Conservation (phyloP, 2,888 invertebrate species). For the Cenopis cana region DNA sequence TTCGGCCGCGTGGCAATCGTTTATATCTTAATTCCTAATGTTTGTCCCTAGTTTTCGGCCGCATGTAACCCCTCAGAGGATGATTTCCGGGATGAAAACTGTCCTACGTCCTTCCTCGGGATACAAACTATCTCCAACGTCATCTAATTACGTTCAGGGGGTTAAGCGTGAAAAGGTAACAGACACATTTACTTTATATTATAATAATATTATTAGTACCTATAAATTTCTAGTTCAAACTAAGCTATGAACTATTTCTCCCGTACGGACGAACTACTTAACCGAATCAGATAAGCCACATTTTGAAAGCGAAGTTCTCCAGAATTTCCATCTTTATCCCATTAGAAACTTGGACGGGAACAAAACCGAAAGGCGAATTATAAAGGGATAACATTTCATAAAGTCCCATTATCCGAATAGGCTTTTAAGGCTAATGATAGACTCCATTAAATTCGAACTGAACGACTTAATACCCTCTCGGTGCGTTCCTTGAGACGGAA, state of each 20-base stretch:
- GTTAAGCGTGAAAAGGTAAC: too few species aligned
- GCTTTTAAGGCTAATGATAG: constrained; percentile 60
- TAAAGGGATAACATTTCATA: constrained; percentile 49
- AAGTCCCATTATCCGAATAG: constrained; percentile 55
- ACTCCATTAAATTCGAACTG: constrained; percentile 58
- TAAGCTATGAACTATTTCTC: background rate
- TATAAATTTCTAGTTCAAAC: background rate
- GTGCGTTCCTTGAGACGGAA: constrained; percentile 23
- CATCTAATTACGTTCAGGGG: too few species aligned
- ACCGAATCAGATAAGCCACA: constrained; percentile 15
- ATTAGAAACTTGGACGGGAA: constrained; percentile 38
- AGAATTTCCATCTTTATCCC: constrained; percentile 25
- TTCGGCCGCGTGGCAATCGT: too few species aligned
- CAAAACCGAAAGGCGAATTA: constrained; percentile 39
- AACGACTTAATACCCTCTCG: constrained; percentile 46
- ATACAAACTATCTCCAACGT: too few species aligned
- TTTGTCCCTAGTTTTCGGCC: too few species aligned
- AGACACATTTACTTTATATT: too few species aligned
- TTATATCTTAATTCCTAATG: too few species aligned
- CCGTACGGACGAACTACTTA: background rate
- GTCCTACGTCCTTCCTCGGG: too few species aligned
- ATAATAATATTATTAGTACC: too few species aligned
- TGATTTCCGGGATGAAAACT: too few species aligned
- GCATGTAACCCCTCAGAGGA: too few species aligned
- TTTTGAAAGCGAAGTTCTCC: constrained; percentile 5